Evolutionary conservation across 2,797 vertebrate genomes (phyloP).

Genomic region (Rhynchonycteris naso): DNA sequence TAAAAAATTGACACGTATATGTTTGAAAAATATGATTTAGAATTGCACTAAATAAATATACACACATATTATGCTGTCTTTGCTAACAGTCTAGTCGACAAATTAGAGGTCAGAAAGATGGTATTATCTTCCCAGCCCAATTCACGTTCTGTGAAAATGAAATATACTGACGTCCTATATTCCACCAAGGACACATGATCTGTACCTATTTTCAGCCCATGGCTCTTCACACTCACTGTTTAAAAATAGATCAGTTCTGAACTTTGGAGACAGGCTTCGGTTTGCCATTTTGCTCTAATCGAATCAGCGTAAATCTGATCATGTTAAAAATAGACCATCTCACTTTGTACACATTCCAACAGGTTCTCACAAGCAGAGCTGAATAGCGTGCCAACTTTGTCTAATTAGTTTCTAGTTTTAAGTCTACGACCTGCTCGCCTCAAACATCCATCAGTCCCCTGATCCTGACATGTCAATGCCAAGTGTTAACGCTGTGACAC

Average conservation of each 20-base stretch:
- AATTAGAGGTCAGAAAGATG: constrained; percentile 82
- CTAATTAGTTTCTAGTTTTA: constrained; percentile 56
- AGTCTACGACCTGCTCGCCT: neutral
- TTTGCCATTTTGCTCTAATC: constrained; percentile 78
- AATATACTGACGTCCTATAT: constrained; percentile 85
- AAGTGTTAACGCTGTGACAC: constrained; percentile 30
- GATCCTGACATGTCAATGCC: constrained; percentile 50
- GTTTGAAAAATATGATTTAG: constrained; percentile 15
- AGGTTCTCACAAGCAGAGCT: constrained; percentile 14
- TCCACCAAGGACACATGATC: constrained; percentile 86
- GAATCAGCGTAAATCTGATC: constrained; percentile 68
- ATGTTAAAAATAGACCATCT: constrained; percentile 65
- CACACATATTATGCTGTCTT: constrained; percentile 25
- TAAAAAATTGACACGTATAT: neutral
- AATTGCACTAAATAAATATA: constrained; percentile 25
- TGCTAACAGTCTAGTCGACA: constrained; percentile 41
- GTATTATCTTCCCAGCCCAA: constrained; percentile 76
- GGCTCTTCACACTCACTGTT: constrained; percentile 84
- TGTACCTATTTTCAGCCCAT: constrained; percentile 86
- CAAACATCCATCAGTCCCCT: neutral
- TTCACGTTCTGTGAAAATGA: constrained; percentile 84
- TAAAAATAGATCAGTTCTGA: constrained; percentile 87
- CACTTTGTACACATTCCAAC: constrained; percentile 39
- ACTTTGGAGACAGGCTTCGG: constrained; percentile 87
- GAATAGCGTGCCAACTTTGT: neutral